Conservation (phyloP, 2,113 vertebrate species). For the Microtus oregoni region DNA sequence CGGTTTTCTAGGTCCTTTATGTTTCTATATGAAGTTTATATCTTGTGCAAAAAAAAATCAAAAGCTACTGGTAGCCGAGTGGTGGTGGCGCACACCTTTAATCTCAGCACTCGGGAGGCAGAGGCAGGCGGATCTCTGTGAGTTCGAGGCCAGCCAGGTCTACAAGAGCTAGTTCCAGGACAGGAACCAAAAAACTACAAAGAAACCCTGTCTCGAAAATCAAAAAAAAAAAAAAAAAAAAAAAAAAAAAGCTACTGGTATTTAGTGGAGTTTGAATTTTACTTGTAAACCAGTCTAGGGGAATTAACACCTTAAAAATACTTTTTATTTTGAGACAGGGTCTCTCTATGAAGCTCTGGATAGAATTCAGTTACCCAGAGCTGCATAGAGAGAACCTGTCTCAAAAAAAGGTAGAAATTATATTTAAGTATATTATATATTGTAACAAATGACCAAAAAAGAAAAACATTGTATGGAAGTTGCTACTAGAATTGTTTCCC, state of each 20-base stretch:
- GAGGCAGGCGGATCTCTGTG: too few species aligned
- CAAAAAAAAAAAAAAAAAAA: too few species aligned
- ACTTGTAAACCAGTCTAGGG: conserved; percentile 29
- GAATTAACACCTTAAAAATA: not conserved
- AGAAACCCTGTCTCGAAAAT: too few species aligned
- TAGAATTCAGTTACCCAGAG: too few species aligned
- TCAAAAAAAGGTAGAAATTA: not conserved
- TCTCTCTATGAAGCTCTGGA: too few species aligned
- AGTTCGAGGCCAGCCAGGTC: too few species aligned
- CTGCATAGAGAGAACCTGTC: not conserved
- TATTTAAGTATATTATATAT: not conserved
- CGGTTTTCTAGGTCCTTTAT: not conserved
- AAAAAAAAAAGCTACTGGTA: not conserved
- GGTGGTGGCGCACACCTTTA: too few species aligned
- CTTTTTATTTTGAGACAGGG: not conserved
- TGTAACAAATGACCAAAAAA: conserved; percentile 22
- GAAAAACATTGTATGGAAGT: not conserved
- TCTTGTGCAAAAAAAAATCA: not conserved
- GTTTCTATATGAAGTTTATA: conserved; percentile 44
- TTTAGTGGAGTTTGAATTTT: conserved; percentile 2
- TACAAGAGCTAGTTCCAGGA: too few species aligned
- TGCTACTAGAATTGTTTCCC: not conserved
- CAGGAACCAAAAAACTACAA: too few species aligned
- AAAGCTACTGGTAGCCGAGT: not conserved
- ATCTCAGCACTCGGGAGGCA: too few species aligned